These are phyloP conservation scores for Fulica atra DNA, from an alignment of 2,113 vertebrate species.

Conservation along the genomic window DNA sequence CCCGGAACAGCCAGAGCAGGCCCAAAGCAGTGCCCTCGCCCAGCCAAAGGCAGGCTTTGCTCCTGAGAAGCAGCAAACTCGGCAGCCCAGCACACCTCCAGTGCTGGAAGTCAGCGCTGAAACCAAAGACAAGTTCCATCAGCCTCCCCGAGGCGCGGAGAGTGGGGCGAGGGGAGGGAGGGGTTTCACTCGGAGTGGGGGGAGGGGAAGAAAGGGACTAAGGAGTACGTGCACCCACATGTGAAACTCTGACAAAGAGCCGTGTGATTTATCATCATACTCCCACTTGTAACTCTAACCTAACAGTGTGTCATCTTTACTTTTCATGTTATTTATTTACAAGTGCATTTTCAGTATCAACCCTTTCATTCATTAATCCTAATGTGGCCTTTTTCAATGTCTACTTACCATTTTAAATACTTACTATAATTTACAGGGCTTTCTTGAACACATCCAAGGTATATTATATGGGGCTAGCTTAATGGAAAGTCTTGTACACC, in stretches of 20 bases:
- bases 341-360: slow-evolving; percentile 81
- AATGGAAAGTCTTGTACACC: slow-evolving; percentile 84
- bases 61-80: background rate
- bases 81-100: background rate
- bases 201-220: background rate
- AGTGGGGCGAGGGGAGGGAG: background rate
- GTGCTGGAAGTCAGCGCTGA: background rate
- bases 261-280: slow-evolving; percentile 68
- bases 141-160: accelerated
- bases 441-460: slow-evolving; percentile 83
- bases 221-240: slow-evolving; percentile 13
- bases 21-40: background rate
- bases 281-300: slow-evolving; percentile 78
- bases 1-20: background rate
- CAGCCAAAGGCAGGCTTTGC: background rate
- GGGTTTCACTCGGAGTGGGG: background rate
- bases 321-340: slow-evolving; percentile 83
- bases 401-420: slow-evolving; percentile 87
- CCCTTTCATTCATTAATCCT: slow-evolving; percentile 85
- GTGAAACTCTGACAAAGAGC: slow-evolving; percentile 42
- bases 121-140: background rate
- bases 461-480: slow-evolving; percentile 84
- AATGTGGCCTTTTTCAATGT: slow-evolving; percentile 83
- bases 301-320: slow-evolving; percentile 80
- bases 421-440: slow-evolving; percentile 83